Conservation (phyloP, 2,113 vertebrate genomes). For the Oriolus oriolus region DNA sequence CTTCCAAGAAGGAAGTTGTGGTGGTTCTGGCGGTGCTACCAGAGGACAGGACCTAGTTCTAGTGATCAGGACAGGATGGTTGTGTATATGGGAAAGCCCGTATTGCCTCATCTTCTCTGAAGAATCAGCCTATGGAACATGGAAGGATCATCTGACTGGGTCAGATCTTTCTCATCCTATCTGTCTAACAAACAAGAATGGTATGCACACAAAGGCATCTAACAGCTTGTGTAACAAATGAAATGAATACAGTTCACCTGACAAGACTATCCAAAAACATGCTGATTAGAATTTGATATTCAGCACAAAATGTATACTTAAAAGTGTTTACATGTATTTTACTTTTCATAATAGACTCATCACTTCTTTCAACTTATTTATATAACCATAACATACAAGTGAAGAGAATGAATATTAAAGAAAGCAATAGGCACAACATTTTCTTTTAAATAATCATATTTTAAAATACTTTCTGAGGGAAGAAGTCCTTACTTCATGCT, state of each 20-base stretch:
- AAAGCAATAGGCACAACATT: neutral
- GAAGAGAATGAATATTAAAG: neutral
- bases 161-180: neutral
- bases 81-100: constrained; percentile 79
- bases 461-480: neutral
- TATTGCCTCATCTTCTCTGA: constrained; percentile 82
- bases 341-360: neutral
- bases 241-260: neutral
- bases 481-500: neutral
- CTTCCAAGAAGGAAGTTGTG: constrained; percentile 80
- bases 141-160: neutral
- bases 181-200: neutral
- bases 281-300: neutral
- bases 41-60: constrained; percentile 81
- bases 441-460: neutral
- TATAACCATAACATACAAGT: neutral
- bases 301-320: neutral
- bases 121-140: constrained; percentile 73
- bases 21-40: constrained; percentile 59
- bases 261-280: neutral
- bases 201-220: neutral
- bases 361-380: neutral
- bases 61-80: constrained; percentile 83
- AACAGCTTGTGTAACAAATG: neutral
- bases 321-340: neutral